These are phyloP conservation scores for Pluvianellus socialis DNA, from an alignment of 2,113 vertebrate species.

Conservation along the genomic window DNA sequence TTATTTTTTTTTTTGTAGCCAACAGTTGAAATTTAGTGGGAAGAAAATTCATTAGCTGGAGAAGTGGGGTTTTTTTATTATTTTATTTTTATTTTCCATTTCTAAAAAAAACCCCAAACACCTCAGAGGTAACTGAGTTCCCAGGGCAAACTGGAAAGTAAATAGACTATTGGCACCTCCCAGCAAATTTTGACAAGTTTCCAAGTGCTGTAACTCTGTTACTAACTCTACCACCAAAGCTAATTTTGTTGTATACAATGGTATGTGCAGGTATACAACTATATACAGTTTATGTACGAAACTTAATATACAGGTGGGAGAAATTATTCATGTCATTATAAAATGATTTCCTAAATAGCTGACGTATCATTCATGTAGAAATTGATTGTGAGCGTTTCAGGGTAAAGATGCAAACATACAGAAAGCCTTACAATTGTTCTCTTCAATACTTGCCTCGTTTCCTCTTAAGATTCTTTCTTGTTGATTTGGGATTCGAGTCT, in stretches of 20 bases:
- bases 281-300: neutral
- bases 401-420: neutral
- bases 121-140: neutral
- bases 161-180: neutral
- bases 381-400: neutral
- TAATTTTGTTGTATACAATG: neutral
- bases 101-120: neutral
- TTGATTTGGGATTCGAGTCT: neutral
- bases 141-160: neutral
- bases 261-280: neutral
- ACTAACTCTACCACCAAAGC: neutral
- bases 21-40: neutral
- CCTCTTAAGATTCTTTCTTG: neutral
- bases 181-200: slow-evolving; percentile 4
- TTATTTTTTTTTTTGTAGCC: neutral
- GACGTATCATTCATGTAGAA: neutral
- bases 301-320: neutral
- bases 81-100: neutral
- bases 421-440: neutral
- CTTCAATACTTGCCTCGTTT: neutral
- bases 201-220: neutral
- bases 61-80: neutral
- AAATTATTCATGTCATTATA: neutral
- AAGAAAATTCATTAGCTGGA: neutral
- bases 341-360: neutral